These are phyloP conservation scores for Geococcyx californianus DNA, from an alignment of 2,113 vertebrate species.

Conservation along the genomic window DNA sequence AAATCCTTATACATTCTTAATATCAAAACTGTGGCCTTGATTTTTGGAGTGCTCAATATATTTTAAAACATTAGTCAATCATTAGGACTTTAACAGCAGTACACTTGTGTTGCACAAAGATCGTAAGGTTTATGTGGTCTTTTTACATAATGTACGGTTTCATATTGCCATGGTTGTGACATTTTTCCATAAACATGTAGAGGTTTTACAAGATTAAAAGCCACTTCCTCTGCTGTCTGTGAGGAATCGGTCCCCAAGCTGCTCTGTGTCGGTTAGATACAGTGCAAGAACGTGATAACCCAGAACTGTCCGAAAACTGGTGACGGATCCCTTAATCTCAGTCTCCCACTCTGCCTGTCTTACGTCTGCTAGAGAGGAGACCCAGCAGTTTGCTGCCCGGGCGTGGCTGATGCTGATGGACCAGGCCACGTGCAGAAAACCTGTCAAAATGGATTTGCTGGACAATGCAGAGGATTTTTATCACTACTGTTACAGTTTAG, in stretches of 20 bases:
- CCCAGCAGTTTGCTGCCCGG: background rate
- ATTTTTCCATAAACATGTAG: background rate
- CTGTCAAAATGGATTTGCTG: background rate
- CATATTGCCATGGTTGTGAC: background rate
- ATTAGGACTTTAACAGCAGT: background rate
- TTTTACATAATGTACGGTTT: rapidly evolving
- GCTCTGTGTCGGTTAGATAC: background rate
- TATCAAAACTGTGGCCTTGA: background rate
- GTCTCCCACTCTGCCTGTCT: background rate
- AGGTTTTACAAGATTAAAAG: background rate
- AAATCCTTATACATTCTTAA: background rate
- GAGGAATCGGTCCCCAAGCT: background rate
- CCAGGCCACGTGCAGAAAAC: too few species aligned
- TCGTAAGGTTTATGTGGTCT: background rate
- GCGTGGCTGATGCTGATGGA: background rate
- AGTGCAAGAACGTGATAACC: background rate
- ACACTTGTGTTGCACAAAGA: background rate
- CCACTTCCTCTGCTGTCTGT: rapidly evolving
- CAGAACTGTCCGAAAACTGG: background rate
- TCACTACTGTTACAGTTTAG: background rate
- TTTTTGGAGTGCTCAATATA: background rate
- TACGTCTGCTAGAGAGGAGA: background rate
- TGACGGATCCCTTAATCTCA: background rate
- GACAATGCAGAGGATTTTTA: rapidly evolving
- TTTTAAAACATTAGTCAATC: background rate